Base-by-base conservation (phyloP, 2,797 vertebrate species). In the Gymnopithys bicolor region DNA sequence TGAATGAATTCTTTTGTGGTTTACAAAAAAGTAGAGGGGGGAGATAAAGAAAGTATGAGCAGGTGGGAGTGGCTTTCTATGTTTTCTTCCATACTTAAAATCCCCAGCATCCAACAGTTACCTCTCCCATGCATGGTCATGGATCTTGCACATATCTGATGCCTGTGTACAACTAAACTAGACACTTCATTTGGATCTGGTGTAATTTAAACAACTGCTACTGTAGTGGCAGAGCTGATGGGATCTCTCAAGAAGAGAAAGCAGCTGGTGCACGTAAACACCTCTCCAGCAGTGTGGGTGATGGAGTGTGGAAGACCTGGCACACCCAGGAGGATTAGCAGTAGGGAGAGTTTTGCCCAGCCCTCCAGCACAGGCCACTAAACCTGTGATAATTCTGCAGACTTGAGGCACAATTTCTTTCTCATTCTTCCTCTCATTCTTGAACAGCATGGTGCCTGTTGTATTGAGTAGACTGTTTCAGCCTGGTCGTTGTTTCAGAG, bases 211-310 rank as follows among this genome's bases (percentile, higher is more conserved):
- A 37, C 3, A 4, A 30, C n/a, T 16, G 1, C 0, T 39, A 4
- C 28, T 4, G 2, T 33, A 62, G n/a, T 3, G 2, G 30, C 11
- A 2, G 1, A 56, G 37, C 45, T 37, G 27, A 56, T 39, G 23
- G 35, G 32, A 33, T 46, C 12, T 69, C 59, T 37, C 0, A 0
- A 43, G 28, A 56, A 10, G 30, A 33, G 41, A 28, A 66, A 67
- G 43, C 27, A 77, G 13, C 4, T 2, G 10, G 17, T 56, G 17
- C 16, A 19, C 0, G 0, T 0, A 2, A 86, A 53, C 23, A 22
- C 11, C 25, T 73, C 0, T 0, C 1, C 14, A 43, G 23, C 0
- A 2, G 10, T 10, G 59, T 27, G 3, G 10, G 7, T 46, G 21
- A 45, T 33, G 49, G 22, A 58, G 5, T 6, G 10, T 43, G 23